phyloP scores from a whole-genome alignment of 2,797 vertebrate genomes.

The Pelobates cultripes region DNA sequence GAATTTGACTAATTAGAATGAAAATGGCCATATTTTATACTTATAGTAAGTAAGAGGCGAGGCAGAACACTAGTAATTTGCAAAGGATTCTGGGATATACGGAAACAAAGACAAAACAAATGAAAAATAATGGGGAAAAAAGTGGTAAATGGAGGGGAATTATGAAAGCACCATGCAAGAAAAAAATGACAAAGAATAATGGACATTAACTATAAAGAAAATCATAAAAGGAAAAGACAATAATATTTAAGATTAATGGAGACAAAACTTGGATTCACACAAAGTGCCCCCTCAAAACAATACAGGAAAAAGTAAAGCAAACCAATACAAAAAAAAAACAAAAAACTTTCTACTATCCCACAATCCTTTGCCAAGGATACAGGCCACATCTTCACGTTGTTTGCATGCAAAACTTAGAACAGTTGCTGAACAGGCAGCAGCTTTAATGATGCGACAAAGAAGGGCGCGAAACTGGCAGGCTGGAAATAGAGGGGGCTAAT shows the following conservation, averaged over 20 bases:
- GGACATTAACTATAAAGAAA: not conserved
- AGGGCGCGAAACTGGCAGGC: slow-evolving; percentile 58
- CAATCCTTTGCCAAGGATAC: slow-evolving; percentile 60
- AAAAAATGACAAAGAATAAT: not conserved
- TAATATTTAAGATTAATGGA: not conserved
- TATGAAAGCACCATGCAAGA: not conserved
- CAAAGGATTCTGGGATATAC: slow-evolving; percentile 61
- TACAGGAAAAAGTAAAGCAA: not conserved
- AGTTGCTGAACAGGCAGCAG: slow-evolving; percentile 27
- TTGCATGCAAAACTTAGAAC: slow-evolving; percentile 43
- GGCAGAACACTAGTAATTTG: slow-evolving; percentile 4
- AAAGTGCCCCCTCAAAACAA: too few species aligned
- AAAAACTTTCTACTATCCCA: slow-evolving; percentile 20
- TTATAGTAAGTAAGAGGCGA: slow-evolving; percentile 17
- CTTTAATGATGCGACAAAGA: slow-evolving; percentile 59
- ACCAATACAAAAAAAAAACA: not conserved
- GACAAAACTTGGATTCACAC: not conserved
- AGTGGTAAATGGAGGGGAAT: not conserved
- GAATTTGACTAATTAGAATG: too few species aligned
- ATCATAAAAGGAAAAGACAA: not conserved
- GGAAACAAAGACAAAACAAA: not conserved
- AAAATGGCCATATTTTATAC: too few species aligned
- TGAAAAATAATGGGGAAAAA: not conserved
- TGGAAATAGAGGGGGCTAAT: slow-evolving; percentile 58
- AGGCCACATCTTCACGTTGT: not conserved